phyloP scores from a whole-genome alignment of 1,140 invertebrate genomes.

The Diachasma alloeum region DNA sequence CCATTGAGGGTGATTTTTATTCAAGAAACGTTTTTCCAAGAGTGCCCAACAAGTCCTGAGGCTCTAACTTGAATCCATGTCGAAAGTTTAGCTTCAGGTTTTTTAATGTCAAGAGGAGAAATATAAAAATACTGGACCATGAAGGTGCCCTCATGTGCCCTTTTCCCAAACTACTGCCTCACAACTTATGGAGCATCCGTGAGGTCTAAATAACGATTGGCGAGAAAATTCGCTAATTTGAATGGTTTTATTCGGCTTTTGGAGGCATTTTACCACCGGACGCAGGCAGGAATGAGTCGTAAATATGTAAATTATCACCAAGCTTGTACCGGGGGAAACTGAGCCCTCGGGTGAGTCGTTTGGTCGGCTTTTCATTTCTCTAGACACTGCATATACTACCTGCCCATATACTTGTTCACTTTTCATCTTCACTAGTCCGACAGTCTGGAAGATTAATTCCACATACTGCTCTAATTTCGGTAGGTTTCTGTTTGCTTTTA shows the following conservation, averaged over 20 bases:
- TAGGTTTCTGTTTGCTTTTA: neutral
- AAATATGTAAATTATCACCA: conserved; percentile 2
- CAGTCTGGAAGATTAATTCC: neutral
- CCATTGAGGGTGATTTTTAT: conserved; percentile 63
- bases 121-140: conserved; percentile 51
- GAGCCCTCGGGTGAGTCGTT: neutral
- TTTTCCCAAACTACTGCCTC: conserved; percentile 6
- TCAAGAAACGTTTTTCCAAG: conserved; percentile 56
- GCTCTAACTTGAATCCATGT: conserved; percentile 60
- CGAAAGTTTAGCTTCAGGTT: conserved; percentile 57
- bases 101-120: conserved; percentile 58
- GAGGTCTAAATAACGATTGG: conserved; percentile 30
- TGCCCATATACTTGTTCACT: neutral
- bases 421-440: conserved; percentile 4
- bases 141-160: neutral
- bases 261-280: neutral
- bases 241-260: neutral
- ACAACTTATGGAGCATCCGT: conserved; percentile 52
- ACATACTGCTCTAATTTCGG: neutral
- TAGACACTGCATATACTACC: neutral
- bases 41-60: conserved; percentile 43
- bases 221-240: neutral
- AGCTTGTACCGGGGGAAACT: neutral
- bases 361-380: neutral
- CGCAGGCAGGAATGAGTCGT: neutral